A percentile compares a stretch with the other conserved stretches of the same genome.
phyloP scores from a whole-genome alignment of 2,113 vertebrate species.

The Ursus arctos region DNA sequence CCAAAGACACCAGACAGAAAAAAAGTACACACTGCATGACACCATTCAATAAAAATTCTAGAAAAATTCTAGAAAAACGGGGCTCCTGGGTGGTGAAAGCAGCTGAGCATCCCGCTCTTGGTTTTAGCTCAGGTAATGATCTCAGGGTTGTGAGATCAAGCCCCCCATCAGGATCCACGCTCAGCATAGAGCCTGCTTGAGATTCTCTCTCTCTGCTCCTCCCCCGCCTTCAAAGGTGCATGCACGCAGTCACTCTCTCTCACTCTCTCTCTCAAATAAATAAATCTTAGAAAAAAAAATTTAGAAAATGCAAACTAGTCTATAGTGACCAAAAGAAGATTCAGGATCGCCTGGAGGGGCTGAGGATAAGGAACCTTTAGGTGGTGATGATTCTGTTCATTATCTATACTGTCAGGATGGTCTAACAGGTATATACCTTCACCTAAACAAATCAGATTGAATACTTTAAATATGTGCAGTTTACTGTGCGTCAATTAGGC shows the following conservation, averaged over 20 bases:
- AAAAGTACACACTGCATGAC: background rate
- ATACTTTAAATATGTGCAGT: background rate
- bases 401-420: background rate
- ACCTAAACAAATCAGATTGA: background rate
- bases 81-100: background rate
- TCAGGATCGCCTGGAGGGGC: background rate
- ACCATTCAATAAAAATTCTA: background rate
- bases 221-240: background rate
- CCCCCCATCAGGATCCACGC: background rate
- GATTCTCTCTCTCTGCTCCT: background rate
- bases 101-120: background rate
- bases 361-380: background rate
- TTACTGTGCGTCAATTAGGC: background rate
- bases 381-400: background rate
- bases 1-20: background rate
- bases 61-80: background rate
- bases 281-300: background rate
- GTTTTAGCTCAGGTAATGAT: background rate
- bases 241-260: background rate
- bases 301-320: background rate
- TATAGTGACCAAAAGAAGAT: constrained; percentile 18
- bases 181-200: background rate
- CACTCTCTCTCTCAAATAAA: background rate
- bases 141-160: background rate
- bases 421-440: background rate